Conservation (phyloP, 2,113 vertebrate genomes). For the Gnathonemus echidnorhynchus region DNA sequence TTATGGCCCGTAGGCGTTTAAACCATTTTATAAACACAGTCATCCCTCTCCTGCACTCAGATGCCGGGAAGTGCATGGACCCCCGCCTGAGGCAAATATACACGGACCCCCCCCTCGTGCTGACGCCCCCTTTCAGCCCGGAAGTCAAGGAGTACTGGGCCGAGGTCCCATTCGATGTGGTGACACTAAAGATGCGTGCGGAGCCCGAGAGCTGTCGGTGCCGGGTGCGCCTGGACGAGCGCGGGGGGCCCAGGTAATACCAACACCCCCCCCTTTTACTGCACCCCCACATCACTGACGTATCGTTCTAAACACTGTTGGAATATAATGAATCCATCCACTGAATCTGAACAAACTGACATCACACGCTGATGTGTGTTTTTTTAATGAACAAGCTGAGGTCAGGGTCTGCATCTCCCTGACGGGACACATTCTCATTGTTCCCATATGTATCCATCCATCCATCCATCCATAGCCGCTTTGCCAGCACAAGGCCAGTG, state of each 20-base stretch:
- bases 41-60: conserved; percentile 21
- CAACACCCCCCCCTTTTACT: not conserved
- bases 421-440: not conserved
- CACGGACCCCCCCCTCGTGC: conserved; percentile 69
- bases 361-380: not conserved
- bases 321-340: not conserved
- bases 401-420: not conserved
- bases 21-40: not conserved
- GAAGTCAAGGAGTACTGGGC: conserved; percentile 75
- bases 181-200: conserved; percentile 71
- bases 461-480: not conserved
- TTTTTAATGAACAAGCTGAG: not conserved
- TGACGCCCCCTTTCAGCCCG: conserved; percentile 77
- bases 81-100: conserved; percentile 77
- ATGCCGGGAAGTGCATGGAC: conserved; percentile 59
- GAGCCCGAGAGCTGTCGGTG: conserved; percentile 66
- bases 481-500: not conserved
- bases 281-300: not conserved
- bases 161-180: conserved; percentile 82
- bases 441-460: not conserved
- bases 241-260: conserved; percentile 70
- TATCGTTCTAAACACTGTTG: not conserved
- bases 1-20: not conserved
- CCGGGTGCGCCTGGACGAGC: conserved; percentile 71
- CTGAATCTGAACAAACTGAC: not conserved